Evolutionary conservation across 2,113 vertebrate species (phyloP), one percentile per base, ranked within the genome.

Genomic region (Scartelaos histophorus): DNA sequence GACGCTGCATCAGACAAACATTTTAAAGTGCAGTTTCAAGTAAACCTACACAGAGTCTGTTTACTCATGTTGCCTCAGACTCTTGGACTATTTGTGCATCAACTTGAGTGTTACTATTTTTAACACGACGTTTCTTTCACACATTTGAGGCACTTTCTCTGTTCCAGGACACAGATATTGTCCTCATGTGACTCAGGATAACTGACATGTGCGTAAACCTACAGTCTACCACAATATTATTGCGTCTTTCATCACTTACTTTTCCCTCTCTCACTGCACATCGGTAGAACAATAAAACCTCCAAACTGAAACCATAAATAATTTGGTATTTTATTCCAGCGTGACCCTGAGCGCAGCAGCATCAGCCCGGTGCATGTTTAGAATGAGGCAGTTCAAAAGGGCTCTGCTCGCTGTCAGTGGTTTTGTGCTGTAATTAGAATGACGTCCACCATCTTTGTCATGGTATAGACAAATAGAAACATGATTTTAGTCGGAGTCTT

Each of bases 171-270:
- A 15, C 7, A 5, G 22, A 57, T 13, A 71, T 38, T 77, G 79
- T 89, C 85, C 83, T 74, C 65, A 64, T 74, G 70, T 71, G 73
- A 84, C 82, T 78, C 11, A 64, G 17, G n/a, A n/a, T 73, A 24
- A 86, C 49, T 56, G 77, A 85, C 69, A 70, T 80, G 82, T 85
- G 65, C 69, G 60, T 51, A 24, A 66, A 24, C 38, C n/a, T 46
- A 47, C 6, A 22, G 13, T 15, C 5, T 16, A 43, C 10, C 19
- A 43, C 62, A 46, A 12, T 13, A 66, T 22, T 22, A 47, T 16
- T 47, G 90, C 90, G 93, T 90, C 86, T 89, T 80, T 66, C 71
- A 38, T 78, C 69, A 66, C 34, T 67, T 38, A 76, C n/a, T 70
- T 66, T 74, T 45, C 22, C 57, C 38, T 24, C 29, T 53, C 34